Base-by-base conservation (phyloP, 35 echinoderm and acorn worm species). In the Stichopus chloronotus region DNA sequence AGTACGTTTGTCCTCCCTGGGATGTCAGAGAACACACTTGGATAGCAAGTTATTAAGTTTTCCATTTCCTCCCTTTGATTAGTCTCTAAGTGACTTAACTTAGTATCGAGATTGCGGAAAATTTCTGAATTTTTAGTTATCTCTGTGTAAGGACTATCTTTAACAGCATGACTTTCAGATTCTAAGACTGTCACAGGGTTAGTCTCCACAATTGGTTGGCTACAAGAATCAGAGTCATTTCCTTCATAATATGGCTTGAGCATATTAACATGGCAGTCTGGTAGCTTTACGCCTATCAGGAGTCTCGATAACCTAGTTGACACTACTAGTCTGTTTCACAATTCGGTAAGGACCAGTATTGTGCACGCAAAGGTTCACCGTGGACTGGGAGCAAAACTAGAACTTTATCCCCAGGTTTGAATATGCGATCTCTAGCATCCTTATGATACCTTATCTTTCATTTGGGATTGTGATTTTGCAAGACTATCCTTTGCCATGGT, bases 221-320 rank as follows among this genome's bases (percentile, higher is more conserved):
- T n/a, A n/a, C n/a, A n/a, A n/a, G n/a, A n/a, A n/a, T n/a, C n/a
- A n/a, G n/a, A n/a, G n/a, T 60, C 55, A 76, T 93, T 59, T 83
- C 95, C 19, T 59, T 94, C 95, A 93, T 94, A 53, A 59, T 96
- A 94, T 25, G 11, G 16, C 20, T 96, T 96, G 5, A 96, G 84
- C 95, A 94, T 96, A 57, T 94, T 96, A 22, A 91, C 78, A 76
- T 96, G 95, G 60, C 95, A 96, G 8, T 43, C 87, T 79, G 87
- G 92, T 25, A 92, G 89, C 20, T 58, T 93, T 96, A 20, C 92
- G n/a, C 16, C 95, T 60, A 57, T 93, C 95, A 53, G 86, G 95
- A 16, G 92, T 91, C 59, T 85, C 90, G 11, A 91, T 63, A 63
- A 76, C 72, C 23, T 96, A 96, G 78, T 90, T 93, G 19, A 93